These are phyloP conservation scores for Burhinus oedicnemus DNA, from an alignment of 2,113 vertebrate species.

Conservation along the genomic window DNA sequence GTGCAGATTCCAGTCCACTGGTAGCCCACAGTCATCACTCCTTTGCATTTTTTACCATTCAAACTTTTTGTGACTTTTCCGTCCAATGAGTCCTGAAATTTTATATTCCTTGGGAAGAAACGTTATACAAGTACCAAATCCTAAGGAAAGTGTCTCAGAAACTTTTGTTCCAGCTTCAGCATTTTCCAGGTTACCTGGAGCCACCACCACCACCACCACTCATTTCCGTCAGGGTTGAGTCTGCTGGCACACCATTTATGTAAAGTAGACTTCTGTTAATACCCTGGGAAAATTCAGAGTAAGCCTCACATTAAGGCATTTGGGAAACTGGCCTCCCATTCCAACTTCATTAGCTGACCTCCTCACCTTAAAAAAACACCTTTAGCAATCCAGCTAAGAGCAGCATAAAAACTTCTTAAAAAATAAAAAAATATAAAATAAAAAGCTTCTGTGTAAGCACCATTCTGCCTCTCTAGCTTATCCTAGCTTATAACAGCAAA, in stretches of 20 bases:
- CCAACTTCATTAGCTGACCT: background rate
- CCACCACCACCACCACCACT: background rate
- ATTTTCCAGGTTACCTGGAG: background rate
- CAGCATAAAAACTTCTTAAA: background rate
- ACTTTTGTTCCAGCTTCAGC: background rate
- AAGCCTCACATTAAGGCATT: background rate
- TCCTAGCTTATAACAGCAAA: background rate
- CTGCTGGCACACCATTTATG: background rate
- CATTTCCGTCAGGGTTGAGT: background rate
- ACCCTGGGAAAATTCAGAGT: background rate
- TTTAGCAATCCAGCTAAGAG: background rate
- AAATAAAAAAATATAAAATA: too few relatives aligned
- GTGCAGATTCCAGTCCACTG: background rate
- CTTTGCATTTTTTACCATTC: background rate
- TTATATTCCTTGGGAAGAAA: background rate
- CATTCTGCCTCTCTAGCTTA: background rate
- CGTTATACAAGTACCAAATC: background rate
- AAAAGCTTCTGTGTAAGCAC: background rate
- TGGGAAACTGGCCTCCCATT: background rate
- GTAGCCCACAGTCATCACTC: background rate
- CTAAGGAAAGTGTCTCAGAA: background rate
- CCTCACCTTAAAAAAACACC: background rate
- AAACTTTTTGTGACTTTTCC: background rate
- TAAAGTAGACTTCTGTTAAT: background rate
- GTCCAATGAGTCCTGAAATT: background rate